phyloP scores from a whole-genome alignment of 2,797 vertebrate genomes.

The Argya squamiceps region DNA sequence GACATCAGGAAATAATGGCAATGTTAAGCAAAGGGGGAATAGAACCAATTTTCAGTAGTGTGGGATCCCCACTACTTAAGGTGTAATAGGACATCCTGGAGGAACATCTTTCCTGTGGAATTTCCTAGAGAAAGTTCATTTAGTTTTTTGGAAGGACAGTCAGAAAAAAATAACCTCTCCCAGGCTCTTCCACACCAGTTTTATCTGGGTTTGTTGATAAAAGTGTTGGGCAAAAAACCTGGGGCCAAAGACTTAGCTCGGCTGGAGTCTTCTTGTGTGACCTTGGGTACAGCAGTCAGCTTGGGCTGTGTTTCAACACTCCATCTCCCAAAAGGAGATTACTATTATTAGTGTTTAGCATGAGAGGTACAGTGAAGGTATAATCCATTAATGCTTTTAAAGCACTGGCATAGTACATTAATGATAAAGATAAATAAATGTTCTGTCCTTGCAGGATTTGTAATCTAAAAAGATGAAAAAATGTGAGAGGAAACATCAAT shows the following conservation, averaged over 20 bases:
- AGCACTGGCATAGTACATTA: neutral
- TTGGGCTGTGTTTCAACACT: neutral
- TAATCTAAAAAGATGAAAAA: constrained; percentile 12
- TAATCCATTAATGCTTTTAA: constrained; percentile 45
- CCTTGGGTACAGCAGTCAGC: neutral
- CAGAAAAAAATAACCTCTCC: neutral
- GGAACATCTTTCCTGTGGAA: neutral
- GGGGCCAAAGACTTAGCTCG: neutral
- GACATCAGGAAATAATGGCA: neutral
- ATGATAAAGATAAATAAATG: constrained; percentile 42
- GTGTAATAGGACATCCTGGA: neutral
- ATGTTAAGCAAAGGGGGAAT: accelerated
- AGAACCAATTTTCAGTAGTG: neutral
- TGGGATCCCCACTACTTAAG: neutral
- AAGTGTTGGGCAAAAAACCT: neutral
- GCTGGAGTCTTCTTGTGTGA: neutral
- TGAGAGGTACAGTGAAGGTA: neutral
- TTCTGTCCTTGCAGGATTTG: neutral
- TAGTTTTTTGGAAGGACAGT: neutral
- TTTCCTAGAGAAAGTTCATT: neutral
- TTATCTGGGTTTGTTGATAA: neutral
- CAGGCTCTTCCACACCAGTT: neutral
- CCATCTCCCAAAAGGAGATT: neutral
- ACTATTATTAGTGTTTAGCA: neutral
- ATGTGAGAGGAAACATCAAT: constrained; percentile 14